A percentile compares a stretch with the other conserved stretches of the same genome.
phyloP scores from a whole-genome alignment of 37 sponge, comb jelly and placozoan species.

The Oopsacas minuta region DNA sequence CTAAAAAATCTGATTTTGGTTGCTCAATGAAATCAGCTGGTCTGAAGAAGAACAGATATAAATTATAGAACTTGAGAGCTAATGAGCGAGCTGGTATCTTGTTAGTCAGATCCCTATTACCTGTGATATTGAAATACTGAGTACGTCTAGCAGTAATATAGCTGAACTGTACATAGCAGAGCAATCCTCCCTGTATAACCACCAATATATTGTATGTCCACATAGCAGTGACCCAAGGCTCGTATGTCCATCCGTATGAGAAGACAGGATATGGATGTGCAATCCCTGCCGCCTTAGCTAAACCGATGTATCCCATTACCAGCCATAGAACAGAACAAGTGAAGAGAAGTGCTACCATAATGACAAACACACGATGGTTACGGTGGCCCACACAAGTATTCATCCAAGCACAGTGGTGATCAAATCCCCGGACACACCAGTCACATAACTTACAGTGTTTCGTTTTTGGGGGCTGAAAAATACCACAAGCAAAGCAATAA shows the following conservation, averaged over 20 bases:
- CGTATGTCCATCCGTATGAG: not conserved
- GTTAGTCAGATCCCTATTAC: not conserved
- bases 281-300: not conserved
- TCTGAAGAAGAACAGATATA: constrained; percentile 12
- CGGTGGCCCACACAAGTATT: constrained; percentile 48
- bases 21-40: not conserved
- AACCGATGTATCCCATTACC: constrained; percentile 9
- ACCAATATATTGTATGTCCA: not conserved
- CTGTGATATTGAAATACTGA: not conserved
- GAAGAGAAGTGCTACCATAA: constrained; percentile 37
- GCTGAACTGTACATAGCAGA: constrained; percentile 7
- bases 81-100: not conserved
- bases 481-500: not conserved
- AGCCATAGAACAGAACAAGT: constrained; percentile 41
- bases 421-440: constrained; percentile 53
- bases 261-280: not conserved
- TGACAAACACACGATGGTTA: constrained; percentile 53
- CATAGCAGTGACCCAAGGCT: constrained; percentile 11
- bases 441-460: constrained; percentile 73
- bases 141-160: not conserved
- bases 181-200: not conserved
- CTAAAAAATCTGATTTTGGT: not conserved
- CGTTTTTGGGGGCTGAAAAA: constrained; percentile 21
- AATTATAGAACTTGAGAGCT: not conserved
- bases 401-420: constrained; percentile 81